Base-by-base conservation (phyloP, 2,113 vertebrate genomes). In the Neopipo cinnamomea region DNA sequence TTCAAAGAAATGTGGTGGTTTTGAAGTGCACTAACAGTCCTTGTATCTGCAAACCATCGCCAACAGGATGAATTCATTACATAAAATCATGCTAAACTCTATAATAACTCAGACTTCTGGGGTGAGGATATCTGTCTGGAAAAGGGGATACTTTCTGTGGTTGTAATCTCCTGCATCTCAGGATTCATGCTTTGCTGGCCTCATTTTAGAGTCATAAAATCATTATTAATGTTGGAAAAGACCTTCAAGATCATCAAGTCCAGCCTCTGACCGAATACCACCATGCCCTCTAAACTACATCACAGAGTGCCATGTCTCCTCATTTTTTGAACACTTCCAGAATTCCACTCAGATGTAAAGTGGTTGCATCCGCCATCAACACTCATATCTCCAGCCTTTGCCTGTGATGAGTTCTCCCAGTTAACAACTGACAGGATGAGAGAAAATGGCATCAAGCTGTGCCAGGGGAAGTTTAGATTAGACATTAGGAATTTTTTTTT, bases 221-320 rank as follows among this genome's bases (percentile, higher is more conserved):
- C 79, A 55, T 70, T 47, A 35, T 15, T 1, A 31, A 14, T 2
- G 17, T 15, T 41, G 41, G 35, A 37, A 42, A 84, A 49, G 18
- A 19, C 18, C 61, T 41, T 39, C 61, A 41, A 63, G 61, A 63
- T 20, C 35, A 41, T 12, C 41, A 31, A 62, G 47, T 22, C 17
- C n/a, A 35, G 9, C 20, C 17, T 44, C 46, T 30, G 14, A 3
- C 6, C 0, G 0, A 41, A 18, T 22, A 14, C 5, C 39, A 12
- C n/a, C n/a, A 19, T 35, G 30, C 11, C 47, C 53, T 22, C 46
- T 31, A 31, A 62, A 22, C 6, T 27, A 19, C 8, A 12, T 37
- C 41, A 19, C 11, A 8, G 27, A 41, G 8, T 27, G 63, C 31
- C 18, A 18, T 5, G 0, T 41, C 24, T 23, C 6, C n/a, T 15